Percentiles rank a stretch among this genome's conserved stretches.
Evolutionary conservation across 1,140 invertebrate species (phyloP).

Genomic region (Macrotrachela quadricornifera): DNA sequence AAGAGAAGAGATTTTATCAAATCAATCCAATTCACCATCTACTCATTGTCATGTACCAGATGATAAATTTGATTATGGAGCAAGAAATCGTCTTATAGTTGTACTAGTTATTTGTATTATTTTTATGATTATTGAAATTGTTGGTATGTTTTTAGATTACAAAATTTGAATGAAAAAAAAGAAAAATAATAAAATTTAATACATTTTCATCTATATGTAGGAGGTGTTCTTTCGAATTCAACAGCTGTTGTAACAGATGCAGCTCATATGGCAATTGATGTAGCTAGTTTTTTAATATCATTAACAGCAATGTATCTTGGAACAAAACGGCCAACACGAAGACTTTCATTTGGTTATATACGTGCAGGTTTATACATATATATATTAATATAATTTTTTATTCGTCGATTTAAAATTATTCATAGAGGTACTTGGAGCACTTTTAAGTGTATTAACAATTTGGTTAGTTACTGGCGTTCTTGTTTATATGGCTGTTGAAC

Average conservation of each 20-base stretch:
- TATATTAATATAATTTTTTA: too few species aligned
- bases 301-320: conserved; percentile 5
- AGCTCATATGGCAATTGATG: conserved; percentile 85
- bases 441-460: conserved; percentile 10
- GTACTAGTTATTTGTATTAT: conserved; percentile 66
- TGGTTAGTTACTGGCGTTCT: conserved; percentile 10
- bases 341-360: neutral
- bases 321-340: conserved; percentile 24
- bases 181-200: too few species aligned
- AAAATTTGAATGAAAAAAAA: too few species aligned
- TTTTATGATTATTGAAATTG: conserved; percentile 75
- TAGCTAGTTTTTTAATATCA: conserved; percentile 78
- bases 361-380: neutral
- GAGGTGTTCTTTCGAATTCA: conserved; percentile 70
- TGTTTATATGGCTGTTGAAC: conserved; percentile 5
- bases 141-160: conserved; percentile 35
- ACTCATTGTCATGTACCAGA: too few species aligned
- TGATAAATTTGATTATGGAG: too few species aligned
- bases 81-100: conserved; percentile 40
- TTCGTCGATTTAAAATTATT: neutral
- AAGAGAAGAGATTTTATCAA: too few species aligned
- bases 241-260: conserved; percentile 88
- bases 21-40: too few species aligned
- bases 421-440: conserved; percentile 10
- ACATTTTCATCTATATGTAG: conserved; percentile 29